These are phyloP conservation scores for Formica selysi DNA, from an alignment of 1,140 invertebrate species.

Conservation along the genomic window DNA sequence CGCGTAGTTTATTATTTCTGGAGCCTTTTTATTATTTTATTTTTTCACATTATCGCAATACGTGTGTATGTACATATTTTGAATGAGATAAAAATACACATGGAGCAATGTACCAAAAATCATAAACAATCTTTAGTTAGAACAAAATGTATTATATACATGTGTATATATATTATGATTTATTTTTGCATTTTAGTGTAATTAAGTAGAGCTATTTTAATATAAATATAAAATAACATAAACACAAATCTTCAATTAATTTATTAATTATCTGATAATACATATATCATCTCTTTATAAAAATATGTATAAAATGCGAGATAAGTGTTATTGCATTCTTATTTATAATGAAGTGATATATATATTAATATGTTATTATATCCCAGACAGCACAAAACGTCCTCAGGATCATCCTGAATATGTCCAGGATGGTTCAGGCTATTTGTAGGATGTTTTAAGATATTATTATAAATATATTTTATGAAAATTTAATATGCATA, in stretches of 20 bases:
- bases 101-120: slow-evolving; percentile 1
- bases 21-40: not conserved
- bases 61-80: not conserved
- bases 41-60: not conserved
- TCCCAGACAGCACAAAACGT: too few species aligned
- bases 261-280: not conserved
- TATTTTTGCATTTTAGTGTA: too few species aligned
- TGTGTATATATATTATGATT: not conserved
- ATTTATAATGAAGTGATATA: not conserved
- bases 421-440: too few species aligned
- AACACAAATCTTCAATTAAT: not conserved
- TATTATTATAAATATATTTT: too few species aligned
- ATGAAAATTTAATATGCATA: too few species aligned
- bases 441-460: too few species aligned
- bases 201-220: too few species aligned
- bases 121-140: not conserved
- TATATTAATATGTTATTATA: not conserved
- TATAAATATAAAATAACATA: too few species aligned
- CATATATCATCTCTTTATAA: not conserved
- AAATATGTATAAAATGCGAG: not conserved
- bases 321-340: not conserved
- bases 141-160: too few species aligned
- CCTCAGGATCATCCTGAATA: too few species aligned
- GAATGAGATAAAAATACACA: not conserved
- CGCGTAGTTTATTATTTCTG: too few species aligned